Evolutionary conservation across 2,888 invertebrate genomes (phyloP).

Genomic region (Clanis bilineata): DNA sequence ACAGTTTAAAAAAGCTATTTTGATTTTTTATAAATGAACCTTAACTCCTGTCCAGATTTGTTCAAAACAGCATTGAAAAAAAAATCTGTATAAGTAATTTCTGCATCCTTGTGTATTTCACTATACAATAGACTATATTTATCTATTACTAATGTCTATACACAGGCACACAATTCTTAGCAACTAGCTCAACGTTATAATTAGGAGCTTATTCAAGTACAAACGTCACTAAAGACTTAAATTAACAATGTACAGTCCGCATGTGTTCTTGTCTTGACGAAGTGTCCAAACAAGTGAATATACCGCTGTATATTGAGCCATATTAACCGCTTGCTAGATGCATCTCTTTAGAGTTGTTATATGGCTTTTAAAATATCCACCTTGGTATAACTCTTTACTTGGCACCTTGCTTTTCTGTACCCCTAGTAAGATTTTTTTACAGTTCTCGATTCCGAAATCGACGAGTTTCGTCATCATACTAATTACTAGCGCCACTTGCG

Average conservation of each 20-base stretch:
- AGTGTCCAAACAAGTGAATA: neutral
- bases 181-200: constrained; percentile 50
- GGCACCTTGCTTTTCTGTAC: too few species aligned
- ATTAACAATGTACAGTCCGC: constrained; percentile 47
- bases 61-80: constrained; percentile 1
- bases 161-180: constrained; percentile 79
- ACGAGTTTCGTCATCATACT: too few species aligned
- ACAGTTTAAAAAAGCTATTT: neutral
- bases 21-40: constrained; percentile 13
- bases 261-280: constrained; percentile 13
- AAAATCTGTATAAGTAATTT: neutral
- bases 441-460: too few species aligned
- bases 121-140: constrained; percentile 28
- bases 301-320: too few species aligned
- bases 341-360: too few species aligned
- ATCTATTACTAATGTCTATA: constrained; percentile 64
- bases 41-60: constrained; percentile 30
- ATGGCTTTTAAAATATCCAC: too few species aligned
- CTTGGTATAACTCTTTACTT: too few species aligned
- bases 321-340: too few species aligned
- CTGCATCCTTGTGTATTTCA: constrained; percentile 9
- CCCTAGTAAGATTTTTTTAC: too few species aligned
- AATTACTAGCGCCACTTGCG: too few species aligned
- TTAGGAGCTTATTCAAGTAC: constrained; percentile 48
- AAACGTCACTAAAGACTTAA: constrained; percentile 49